phyloP scores from a whole-genome alignment of 1,140 invertebrate genomes.

The Alviniconcha marisindica region DNA sequence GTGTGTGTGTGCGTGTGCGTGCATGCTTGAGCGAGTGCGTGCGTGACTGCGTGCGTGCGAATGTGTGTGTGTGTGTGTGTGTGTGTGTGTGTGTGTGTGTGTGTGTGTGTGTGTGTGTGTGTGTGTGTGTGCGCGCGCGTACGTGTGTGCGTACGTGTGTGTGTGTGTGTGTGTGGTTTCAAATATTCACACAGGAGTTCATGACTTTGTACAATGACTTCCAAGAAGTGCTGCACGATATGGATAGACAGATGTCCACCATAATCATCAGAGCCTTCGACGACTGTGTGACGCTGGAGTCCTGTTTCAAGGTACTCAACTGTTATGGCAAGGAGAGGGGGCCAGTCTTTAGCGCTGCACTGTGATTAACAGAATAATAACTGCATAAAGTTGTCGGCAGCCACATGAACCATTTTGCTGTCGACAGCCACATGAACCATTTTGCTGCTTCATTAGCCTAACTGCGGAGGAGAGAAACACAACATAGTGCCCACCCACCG shows the following conservation, averaged over 20 bases:
- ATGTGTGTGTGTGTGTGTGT: neutral
- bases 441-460: no score
- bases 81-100: slow-evolving; percentile 5
- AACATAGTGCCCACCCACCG: no score
- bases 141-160: neutral
- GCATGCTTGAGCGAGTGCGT: neutral
- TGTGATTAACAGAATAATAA: no score
- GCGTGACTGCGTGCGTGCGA: neutral
- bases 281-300: slow-evolving; percentile 91
- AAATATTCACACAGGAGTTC: slow-evolving; percentile 81
- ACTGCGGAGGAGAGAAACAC: no score
- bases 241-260: slow-evolving; percentile 92
- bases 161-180: neutral
- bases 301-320: slow-evolving; percentile 91
- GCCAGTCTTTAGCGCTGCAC: no score
- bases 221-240: slow-evolving; percentile 86
- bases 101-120: neutral
- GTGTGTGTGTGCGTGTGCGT: slow-evolving; percentile 21
- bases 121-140: neutral
- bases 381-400: no score
- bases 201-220: slow-evolving; percentile 88
- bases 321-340: no score
- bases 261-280: slow-evolving; percentile 94
- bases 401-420: no score
- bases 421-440: no score